Base-by-base conservation (phyloP, 2,797 vertebrate species). In the Austrolebias charrua region DNA sequence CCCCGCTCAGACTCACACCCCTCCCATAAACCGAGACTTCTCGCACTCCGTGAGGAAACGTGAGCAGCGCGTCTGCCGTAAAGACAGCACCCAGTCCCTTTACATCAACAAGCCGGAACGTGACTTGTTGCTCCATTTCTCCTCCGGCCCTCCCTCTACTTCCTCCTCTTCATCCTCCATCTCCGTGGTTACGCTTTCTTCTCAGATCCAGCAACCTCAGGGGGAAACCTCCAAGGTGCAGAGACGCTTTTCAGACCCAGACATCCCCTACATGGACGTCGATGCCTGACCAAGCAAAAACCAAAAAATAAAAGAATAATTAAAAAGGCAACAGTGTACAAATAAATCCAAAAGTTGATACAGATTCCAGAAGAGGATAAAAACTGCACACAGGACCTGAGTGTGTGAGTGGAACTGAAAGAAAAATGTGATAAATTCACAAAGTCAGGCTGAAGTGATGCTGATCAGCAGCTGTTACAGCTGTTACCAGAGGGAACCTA, bases 201-300 rank as follows among this genome's bases (percentile, higher is more conserved):
- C 87, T 73, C 87, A 48, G 49, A 73, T 61, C 80, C 86, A 12
- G 48, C 46, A 64, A n/a, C 81, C 78, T 0, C 43, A 80, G 14
- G 56, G 35, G 9, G 59, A 60, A 54, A 40, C 59, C 55, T 19
- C 75, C 0, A 86, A 88, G 59, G 78, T 88, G 61, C 86, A 90
- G 59, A 92, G 95, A 73, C 93, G 93, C 47, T 95, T 95, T 90
- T 98, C 96, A 0, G 94, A 97, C 69, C 95, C 95, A 0, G 94
- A 94, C 81, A 63, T 94, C 66, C 86, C 92, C 4, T 88, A 76
- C 46, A 69, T 87, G 40, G 90, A 94, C 15, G 89, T 92, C 28
- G 86, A 89, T 15, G 76, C 83, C 18, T 88, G 75, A 88, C 13
- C 11, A 5, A 52, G 47, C 19, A 16, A 15, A 13, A 67, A 6